phyloP scores from a whole-genome alignment of 2,888 invertebrate genomes.

The Mimas tiliae region DNA sequence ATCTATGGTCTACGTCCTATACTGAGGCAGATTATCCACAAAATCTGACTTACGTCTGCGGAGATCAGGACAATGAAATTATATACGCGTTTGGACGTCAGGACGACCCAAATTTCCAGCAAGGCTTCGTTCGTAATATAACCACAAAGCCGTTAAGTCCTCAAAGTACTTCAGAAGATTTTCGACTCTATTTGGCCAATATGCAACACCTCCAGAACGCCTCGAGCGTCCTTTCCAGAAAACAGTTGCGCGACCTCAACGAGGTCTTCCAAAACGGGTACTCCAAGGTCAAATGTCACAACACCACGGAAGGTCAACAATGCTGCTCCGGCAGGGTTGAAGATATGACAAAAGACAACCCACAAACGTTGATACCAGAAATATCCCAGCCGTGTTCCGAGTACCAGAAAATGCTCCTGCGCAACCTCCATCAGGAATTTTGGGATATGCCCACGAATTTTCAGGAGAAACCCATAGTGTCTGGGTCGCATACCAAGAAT shows the following conservation, averaged over 20 bases:
- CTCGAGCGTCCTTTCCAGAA: slow-evolving; percentile 86
- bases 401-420: slow-evolving; percentile 86
- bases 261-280: slow-evolving; percentile 85
- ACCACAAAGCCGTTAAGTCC: slow-evolving; percentile 88
- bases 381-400: slow-evolving; percentile 81
- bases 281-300: slow-evolving; percentile 72
- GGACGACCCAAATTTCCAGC: slow-evolving; percentile 66
- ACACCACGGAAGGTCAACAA: slow-evolving; percentile 59
- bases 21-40: slow-evolving; percentile 68
- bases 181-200: slow-evolving; percentile 88
- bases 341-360: slow-evolving; percentile 63
- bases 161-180: slow-evolving; percentile 88
- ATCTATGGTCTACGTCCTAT: slow-evolving; percentile 79
- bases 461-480: slow-evolving; percentile 94
- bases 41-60: slow-evolving; percentile 74
- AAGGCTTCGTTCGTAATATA: slow-evolving; percentile 80
- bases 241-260: slow-evolving; percentile 85
- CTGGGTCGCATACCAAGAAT: slow-evolving; percentile 95
- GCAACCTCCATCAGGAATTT: slow-evolving; percentile 92
- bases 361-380: slow-evolving; percentile 71
- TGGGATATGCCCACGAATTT: slow-evolving; percentile 97
- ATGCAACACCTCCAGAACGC: slow-evolving; percentile 90
- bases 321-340: slow-evolving; percentile 67
- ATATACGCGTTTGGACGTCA: slow-evolving; percentile 78
- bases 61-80: slow-evolving; percentile 80